Conservation (phyloP, 2,113 vertebrate genomes). For the Calyptomena viridis region DNA sequence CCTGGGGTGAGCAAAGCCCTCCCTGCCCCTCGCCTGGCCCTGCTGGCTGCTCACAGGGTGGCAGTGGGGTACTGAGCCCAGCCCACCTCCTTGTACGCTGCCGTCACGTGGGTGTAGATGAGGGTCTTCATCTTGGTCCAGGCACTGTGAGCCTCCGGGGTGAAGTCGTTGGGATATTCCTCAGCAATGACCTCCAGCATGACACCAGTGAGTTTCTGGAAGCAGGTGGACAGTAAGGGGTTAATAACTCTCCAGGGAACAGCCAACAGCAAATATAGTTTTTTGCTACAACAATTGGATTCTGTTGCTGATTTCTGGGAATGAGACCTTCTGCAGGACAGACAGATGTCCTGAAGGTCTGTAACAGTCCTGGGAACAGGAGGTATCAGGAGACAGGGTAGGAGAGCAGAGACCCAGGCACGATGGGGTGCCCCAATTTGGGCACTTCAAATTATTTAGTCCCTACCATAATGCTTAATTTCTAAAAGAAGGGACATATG, state of each 20-base stretch:
- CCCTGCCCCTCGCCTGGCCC: conserved; percentile 40
- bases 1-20: conserved; percentile 21
- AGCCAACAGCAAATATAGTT: background rate
- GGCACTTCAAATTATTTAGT: background rate
- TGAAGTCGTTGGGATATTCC: conserved; percentile 88
- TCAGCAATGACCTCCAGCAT: conserved; percentile 90
- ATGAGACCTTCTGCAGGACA: background rate
- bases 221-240: background rate
- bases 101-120: conserved; percentile 90
- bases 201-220: conserved; percentile 89
- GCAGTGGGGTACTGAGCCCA: conserved; percentile 93
- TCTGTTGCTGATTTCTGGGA: background rate
- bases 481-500: fast-evolving
- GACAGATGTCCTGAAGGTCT: fast-evolving
- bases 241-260: background rate
- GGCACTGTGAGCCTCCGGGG: conserved; percentile 84
- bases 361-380: background rate
- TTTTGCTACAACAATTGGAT: background rate
- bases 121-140: conserved; percentile 91
- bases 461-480: fast-evolving
- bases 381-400: background rate
- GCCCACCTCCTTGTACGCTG: conserved; percentile 93
- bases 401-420: background rate
- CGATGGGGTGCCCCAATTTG: fast-evolving
- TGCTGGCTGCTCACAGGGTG: conserved; percentile 80